These are phyloP conservation scores for Erythrolamprus reginae DNA, from an alignment of 2,113 vertebrate genomes.

Conservation along the genomic window DNA sequence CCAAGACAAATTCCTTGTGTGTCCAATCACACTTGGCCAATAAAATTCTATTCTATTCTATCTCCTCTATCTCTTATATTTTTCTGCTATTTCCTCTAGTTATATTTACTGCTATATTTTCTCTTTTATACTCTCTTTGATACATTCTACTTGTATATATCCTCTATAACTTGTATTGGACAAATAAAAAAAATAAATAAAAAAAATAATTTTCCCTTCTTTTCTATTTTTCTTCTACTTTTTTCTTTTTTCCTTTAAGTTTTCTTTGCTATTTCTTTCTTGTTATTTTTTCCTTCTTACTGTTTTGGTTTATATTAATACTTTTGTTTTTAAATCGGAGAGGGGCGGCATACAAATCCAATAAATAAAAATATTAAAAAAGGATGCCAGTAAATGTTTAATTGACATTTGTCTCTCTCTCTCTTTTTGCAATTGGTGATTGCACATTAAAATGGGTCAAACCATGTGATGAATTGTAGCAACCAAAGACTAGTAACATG, in stretches of 20 bases:
- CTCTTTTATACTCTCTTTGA: too few species aligned
- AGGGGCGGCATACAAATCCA: too few species aligned
- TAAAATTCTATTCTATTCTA: too few species aligned
- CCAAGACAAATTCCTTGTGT: too few species aligned
- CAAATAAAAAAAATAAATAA: too few species aligned
- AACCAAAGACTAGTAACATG: neutral
- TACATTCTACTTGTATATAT: too few species aligned
- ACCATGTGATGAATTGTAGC: neutral
- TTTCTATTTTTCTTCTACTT: neutral
- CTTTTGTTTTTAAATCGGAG: neutral
- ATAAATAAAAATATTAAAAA: too few species aligned
- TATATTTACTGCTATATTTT: too few species aligned
- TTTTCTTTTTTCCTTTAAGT: neutral
- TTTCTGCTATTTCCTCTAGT: too few species aligned
- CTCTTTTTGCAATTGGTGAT: neutral
- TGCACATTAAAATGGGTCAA: neutral
- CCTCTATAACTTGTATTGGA: too few species aligned
- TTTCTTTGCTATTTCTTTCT: neutral
- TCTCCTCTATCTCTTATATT: too few species aligned
- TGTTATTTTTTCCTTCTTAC: neutral
- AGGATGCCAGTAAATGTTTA: neutral
- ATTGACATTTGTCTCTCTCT: neutral
- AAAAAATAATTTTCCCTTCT: neutral
- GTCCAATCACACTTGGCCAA: too few species aligned
- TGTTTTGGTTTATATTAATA: neutral